phyloP scores from a whole-genome alignment of 2,113 vertebrate genomes.

The Oryzias melastigma region DNA sequence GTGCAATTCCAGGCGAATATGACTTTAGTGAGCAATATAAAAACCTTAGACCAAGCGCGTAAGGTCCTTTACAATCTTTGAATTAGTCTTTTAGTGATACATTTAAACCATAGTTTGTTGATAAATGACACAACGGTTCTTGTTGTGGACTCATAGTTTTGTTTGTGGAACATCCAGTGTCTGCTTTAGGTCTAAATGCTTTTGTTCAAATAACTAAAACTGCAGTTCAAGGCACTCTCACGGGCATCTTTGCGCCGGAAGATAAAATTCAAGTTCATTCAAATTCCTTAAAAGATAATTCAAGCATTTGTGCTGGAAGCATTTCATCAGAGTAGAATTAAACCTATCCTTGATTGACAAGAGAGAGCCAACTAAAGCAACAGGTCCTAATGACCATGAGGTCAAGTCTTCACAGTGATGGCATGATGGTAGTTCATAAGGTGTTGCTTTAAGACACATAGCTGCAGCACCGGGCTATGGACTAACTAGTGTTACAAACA shows the following conservation, averaged over 20 bases:
- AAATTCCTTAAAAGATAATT: conserved; percentile 58
- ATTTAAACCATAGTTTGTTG: conserved; percentile 15
- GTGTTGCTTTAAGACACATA: conserved; percentile 47
- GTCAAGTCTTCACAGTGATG: conserved; percentile 80
- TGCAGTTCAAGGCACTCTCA: conserved; percentile 76
- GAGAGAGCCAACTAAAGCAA: conserved; percentile 52
- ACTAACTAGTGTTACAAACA: conserved; percentile 60
- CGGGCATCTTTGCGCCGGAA: conserved; percentile 64
- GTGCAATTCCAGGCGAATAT: conserved; percentile 17
- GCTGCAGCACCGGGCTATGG: conserved; percentile 58
- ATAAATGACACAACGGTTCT: conserved; percentile 38
- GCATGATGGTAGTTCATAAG: conserved; percentile 62
- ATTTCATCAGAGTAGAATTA: conserved; percentile 51
- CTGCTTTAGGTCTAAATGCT: conserved; percentile 52
- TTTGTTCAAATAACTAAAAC: conserved; percentile 61
- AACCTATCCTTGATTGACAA: conserved; percentile 46
- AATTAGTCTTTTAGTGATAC: neutral
- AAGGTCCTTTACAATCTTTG: neutral
- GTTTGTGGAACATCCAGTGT: conserved; percentile 38
- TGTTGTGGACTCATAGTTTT: conserved; percentile 36
- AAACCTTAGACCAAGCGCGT: conserved; percentile 19
- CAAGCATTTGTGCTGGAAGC: conserved; percentile 65
- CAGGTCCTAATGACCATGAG: conserved; percentile 50
- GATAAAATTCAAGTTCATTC: conserved; percentile 72
- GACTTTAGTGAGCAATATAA: conserved; percentile 23